Percentiles rank a stretch among this genome's conserved stretches.
Conservation (phyloP, 2,113 vertebrate genomes). For the Vombatus ursinus region DNA sequence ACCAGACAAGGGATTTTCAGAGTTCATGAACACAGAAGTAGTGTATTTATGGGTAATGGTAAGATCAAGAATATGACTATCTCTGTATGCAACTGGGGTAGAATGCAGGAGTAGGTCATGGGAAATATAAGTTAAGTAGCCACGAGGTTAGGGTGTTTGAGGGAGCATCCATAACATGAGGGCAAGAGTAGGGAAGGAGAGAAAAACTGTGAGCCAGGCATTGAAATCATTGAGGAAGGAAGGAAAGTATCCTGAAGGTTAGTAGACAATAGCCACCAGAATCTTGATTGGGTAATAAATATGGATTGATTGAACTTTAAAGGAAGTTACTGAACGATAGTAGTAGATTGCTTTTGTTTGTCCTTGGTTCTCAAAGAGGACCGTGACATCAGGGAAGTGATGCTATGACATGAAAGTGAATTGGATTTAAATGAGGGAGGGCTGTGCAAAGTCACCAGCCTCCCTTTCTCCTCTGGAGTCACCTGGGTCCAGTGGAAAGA, state of each 20-base stretch:
- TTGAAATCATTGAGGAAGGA: not conserved
- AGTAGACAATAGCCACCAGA: not conserved
- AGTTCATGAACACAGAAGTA: no score
- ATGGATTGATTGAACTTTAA: not conserved
- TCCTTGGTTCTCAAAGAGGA: no score
- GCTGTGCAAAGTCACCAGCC: no score
- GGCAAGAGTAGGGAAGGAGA: not conserved
- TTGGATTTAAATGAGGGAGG: no score
- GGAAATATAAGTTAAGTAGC: not conserved
- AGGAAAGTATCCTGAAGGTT: not conserved
- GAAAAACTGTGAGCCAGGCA: not conserved
- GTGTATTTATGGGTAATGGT: not conserved
- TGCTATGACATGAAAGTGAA: no score
- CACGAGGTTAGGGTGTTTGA: not conserved
- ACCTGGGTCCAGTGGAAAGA: no score
- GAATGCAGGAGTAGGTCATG: not conserved
- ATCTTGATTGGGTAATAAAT: not conserved
- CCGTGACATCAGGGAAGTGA: no score
- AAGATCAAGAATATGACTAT: not conserved
- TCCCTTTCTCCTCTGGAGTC: no score
- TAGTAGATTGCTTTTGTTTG: no score
- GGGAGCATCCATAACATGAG: not conserved
- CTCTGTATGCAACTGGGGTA: not conserved
- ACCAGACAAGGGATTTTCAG: not conserved
- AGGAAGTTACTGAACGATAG: no score